phyloP scores from a whole-genome alignment of 2,113 vertebrate species.

The Lota lota region DNA sequence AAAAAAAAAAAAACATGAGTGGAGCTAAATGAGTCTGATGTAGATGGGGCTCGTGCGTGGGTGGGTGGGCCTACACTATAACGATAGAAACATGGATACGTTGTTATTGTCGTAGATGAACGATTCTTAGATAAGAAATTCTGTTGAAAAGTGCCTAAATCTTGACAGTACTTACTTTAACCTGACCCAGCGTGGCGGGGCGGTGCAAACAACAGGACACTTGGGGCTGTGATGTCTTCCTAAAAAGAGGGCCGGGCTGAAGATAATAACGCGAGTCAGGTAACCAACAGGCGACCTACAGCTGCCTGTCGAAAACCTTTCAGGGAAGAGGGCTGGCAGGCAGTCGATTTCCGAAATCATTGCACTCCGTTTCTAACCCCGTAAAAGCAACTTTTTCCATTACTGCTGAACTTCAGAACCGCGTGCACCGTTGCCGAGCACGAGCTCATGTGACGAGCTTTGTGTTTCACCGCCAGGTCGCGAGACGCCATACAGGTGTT shows the following conservation, averaged over 20 bases:
- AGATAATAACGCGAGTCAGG: constrained; percentile 59
- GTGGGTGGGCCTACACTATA: no score
- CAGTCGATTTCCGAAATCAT: not conserved
- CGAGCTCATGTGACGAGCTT: constrained; percentile 19
- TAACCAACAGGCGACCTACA: constrained; percentile 47
- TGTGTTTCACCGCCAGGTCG: constrained; percentile 1
- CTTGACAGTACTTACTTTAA: no score
- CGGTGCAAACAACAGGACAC: constrained; percentile 54
- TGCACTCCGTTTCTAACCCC: not conserved
- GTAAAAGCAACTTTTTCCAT: constrained; percentile 2
- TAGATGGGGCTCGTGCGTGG: no score
- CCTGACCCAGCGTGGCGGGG: not conserved
- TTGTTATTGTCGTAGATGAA: not conserved
- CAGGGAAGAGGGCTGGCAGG: no score
- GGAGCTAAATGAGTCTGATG: constrained; percentile 23
- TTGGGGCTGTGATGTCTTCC: constrained; percentile 30
- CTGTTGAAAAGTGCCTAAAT: constrained; percentile 39
- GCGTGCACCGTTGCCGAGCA: not conserved
- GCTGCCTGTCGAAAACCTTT: not conserved
- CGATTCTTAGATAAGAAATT: no score
- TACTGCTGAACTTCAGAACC: not conserved
- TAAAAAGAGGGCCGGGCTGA: constrained; percentile 45
- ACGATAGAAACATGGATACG: constrained; percentile 45
- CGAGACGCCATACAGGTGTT: constrained; percentile 53
- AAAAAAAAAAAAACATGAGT: constrained; percentile 26